Percentiles rank a stretch among this genome's conserved stretches.
Evolutionary conservation across 2,888 invertebrate species (phyloP).

Genomic region (Ectemnius continuus): DNA sequence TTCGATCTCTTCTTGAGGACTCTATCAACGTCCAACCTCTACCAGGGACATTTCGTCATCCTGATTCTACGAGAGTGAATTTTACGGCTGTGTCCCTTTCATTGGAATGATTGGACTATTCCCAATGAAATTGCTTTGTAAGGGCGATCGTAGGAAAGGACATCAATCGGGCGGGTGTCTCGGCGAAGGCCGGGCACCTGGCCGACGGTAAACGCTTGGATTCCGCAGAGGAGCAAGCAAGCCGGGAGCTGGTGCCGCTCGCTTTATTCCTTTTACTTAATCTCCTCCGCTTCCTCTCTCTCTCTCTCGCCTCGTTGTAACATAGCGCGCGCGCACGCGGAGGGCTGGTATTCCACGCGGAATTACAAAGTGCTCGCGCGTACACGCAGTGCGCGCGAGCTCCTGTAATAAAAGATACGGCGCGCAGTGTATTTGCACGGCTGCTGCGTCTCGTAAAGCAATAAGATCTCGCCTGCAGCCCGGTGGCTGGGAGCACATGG

Average conservation of each 20-base stretch:
- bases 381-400: slow-evolving; percentile 9
- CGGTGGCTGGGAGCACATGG: slow-evolving; percentile 2
- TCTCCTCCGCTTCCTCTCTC: neutral
- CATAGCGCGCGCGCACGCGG: slow-evolving; percentile 13
- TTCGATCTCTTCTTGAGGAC: no score
- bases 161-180: no score
- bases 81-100: no score
- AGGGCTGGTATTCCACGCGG: slow-evolving; percentile 16
- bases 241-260: neutral
- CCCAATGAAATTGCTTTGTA: no score
- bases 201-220: neutral
- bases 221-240: neutral
- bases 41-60: no score
- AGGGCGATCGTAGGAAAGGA: no score
- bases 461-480: slow-evolving; percentile 51
- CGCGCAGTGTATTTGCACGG: slow-evolving; percentile 49
- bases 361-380: slow-evolving; percentile 29
- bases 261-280: slow-evolving; percentile 22
- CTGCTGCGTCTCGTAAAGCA: slow-evolving; percentile 50
- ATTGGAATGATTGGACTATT: no score
- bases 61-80: no score
- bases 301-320: slow-evolving; percentile 1
- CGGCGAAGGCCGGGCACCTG: no score
- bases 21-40: no score
- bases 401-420: slow-evolving; percentile 11